Conservation (phyloP, 2,888 invertebrate species). For the Isotomurus palustris region DNA sequence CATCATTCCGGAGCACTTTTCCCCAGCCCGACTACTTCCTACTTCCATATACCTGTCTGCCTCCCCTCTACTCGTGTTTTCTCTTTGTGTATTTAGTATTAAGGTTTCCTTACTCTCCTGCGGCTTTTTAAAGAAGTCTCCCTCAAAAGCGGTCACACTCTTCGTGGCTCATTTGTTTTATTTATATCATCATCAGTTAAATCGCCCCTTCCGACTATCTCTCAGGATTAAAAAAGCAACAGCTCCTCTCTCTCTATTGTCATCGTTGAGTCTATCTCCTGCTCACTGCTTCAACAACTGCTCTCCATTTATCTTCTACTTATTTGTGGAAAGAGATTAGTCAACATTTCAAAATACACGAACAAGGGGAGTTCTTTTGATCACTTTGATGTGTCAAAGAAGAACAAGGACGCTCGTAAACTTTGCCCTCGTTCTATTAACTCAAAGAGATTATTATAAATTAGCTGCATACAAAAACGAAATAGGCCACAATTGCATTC, state of each 20-base stretch:
- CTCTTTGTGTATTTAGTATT: slow-evolving; percentile 9
- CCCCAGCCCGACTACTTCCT: slow-evolving; percentile 5
- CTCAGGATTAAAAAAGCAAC: not conserved
- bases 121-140: not conserved
- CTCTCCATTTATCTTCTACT: too few relatives aligned
- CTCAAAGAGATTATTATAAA: too few relatives aligned
- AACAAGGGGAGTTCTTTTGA: too few relatives aligned
- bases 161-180: slow-evolving; percentile 9
- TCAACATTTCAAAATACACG: too few relatives aligned
- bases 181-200: slow-evolving; percentile 1
- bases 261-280: not conserved
- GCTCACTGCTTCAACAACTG: too few relatives aligned
- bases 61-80: not conserved
- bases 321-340: too few relatives aligned
- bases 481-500: too few relatives aligned
- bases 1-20: slow-evolving; percentile 16
- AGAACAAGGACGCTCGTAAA: too few relatives aligned
- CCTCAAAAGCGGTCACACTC: slow-evolving; percentile 5
- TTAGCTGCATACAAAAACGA: too few relatives aligned
- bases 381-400: too few relatives aligned
- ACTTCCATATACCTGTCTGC: slow-evolving; percentile 18
- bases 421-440: too few relatives aligned
- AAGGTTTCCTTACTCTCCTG: not conserved
- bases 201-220: not conserved
- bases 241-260: not conserved